Evolutionary conservation across 2,113 vertebrate genomes (phyloP).

Genomic region (Peromyscus leucopus): DNA sequence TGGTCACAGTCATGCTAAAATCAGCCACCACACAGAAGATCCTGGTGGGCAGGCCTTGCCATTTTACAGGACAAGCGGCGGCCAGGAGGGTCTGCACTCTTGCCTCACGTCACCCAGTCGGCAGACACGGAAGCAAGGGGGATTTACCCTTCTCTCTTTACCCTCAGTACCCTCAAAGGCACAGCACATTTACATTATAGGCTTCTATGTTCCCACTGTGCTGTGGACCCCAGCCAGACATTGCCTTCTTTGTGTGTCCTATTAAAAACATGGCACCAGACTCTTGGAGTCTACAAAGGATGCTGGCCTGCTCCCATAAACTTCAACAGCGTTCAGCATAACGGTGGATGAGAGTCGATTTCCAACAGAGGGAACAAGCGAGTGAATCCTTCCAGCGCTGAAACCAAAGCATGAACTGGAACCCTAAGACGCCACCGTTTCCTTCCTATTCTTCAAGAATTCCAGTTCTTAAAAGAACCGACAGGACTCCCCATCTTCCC

Average conservation of each 20-base stretch:
- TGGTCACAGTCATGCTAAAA: background rate
- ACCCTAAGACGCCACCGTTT: background rate
- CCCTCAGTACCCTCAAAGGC: fast-evolving
- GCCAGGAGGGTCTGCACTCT: background rate
- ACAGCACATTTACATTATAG: fast-evolving
- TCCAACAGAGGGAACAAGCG: background rate
- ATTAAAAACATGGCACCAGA: fast-evolving
- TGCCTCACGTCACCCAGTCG: background rate
- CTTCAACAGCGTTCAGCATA: fast-evolving
- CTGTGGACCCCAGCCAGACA: background rate
- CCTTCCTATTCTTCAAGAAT: background rate
- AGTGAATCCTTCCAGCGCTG: too few relatives aligned
- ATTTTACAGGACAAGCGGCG: background rate
- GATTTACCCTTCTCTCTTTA: background rate
- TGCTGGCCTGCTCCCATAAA: background rate
- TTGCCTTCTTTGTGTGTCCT: background rate
- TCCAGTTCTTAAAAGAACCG: background rate
- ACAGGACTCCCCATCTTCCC: background rate
- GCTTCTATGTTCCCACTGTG: fast-evolving
- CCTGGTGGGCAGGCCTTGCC: fast-evolving
- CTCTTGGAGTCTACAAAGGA: background rate
- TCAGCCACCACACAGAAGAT: background rate
- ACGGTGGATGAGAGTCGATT: background rate
- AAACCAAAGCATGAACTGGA: background rate
- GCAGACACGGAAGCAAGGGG: fast-evolving